phyloP scores from a whole-genome alignment of 2,888 invertebrate genomes.

The Itoplectis maculator region DNA sequence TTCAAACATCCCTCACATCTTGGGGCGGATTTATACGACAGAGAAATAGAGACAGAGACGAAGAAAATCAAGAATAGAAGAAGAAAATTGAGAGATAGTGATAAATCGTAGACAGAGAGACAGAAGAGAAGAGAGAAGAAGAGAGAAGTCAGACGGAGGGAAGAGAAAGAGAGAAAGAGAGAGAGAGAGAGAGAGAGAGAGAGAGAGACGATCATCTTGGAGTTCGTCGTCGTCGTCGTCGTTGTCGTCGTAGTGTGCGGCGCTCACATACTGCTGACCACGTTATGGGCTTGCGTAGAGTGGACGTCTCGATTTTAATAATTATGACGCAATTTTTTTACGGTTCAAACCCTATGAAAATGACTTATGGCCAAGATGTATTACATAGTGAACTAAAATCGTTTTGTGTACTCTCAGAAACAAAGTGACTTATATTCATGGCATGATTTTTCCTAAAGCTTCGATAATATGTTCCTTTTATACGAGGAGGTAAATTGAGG shows the following conservation, averaged over 20 bases:
- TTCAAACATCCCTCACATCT: constrained; percentile 47
- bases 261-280: constrained; percentile 73
- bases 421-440: not conserved
- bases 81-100: constrained; percentile 60
- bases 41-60: constrained; percentile 37
- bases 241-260: constrained; percentile 64
- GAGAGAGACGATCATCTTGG: constrained; percentile 64
- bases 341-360: too few relatives aligned
- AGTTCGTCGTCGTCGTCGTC: constrained; percentile 58
- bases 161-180: constrained; percentile 37
- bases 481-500: too few relatives aligned
- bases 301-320: constrained; percentile 48
- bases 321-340: constrained; percentile 3
- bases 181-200: constrained; percentile 58
- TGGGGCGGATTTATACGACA: constrained; percentile 44
- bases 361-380: not conserved
- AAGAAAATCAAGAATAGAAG: constrained; percentile 49
- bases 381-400: too few relatives aligned
- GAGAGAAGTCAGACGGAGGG: constrained; percentile 24
- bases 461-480: not conserved
- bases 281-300: constrained; percentile 55
- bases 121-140: constrained; percentile 54
- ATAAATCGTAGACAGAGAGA: constrained; percentile 55
- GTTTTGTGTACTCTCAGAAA: too few relatives aligned
- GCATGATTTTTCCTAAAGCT: not conserved